phyloP scores from a whole-genome alignment of 2,797 vertebrate species.

The Balearica regulorum region DNA sequence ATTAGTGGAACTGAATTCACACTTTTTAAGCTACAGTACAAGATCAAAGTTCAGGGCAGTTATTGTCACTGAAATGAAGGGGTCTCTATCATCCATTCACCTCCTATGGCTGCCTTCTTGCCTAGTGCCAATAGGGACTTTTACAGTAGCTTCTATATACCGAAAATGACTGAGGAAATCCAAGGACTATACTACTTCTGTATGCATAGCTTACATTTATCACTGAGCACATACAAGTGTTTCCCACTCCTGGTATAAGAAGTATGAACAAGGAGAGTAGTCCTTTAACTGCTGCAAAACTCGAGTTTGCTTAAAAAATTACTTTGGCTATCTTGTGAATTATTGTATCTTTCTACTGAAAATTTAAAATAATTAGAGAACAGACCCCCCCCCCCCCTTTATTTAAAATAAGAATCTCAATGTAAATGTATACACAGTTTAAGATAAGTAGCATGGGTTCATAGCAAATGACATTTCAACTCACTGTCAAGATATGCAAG shows the following conservation, averaged over 20 bases:
- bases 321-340: not conserved
- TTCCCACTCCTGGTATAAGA: not conserved
- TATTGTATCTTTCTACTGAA: not conserved
- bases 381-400: rapidly evolving
- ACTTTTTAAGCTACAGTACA: not conserved
- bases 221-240: rapidly evolving
- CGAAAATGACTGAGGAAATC: not conserved
- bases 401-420: not conserved
- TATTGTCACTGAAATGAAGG: not conserved
- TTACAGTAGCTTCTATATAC: not conserved
- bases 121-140: not conserved
- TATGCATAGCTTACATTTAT: not conserved
- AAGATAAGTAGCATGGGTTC: not conserved
- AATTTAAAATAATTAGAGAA: not conserved
- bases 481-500: not conserved
- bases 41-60: not conserved
- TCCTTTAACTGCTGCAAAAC: not conserved
- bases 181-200: not conserved
- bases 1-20: not conserved
- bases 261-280: not conserved
- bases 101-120: not conserved
- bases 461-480: not conserved
- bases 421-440: not conserved
- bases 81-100: not conserved
- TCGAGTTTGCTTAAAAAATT: not conserved